Evolutionary conservation across 2,888 invertebrate species (phyloP).

Genomic region (Drosophila longiperda): DNA sequence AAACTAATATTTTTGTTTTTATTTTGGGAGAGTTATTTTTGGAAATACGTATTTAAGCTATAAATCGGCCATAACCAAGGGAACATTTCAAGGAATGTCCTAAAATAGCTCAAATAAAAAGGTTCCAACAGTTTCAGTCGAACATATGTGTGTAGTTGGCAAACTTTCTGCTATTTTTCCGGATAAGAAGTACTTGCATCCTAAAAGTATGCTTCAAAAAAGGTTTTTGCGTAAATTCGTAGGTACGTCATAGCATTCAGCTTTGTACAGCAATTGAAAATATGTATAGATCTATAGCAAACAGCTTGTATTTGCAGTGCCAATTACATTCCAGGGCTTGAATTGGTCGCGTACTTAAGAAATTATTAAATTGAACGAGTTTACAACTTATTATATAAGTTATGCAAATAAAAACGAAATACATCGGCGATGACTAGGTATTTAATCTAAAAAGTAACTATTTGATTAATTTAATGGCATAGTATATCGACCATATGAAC

Average conservation of each 20-base stretch:
- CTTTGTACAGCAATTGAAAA: not conserved
- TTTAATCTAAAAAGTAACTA: not conserved
- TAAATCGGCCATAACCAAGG: too few species aligned
- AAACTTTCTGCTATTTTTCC: not conserved
- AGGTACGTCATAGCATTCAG: not conserved
- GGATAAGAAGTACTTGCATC: not conserved
- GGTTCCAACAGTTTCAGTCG: too few species aligned
- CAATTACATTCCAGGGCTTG: not conserved
- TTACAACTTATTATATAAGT: not conserved
- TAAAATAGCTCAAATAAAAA: too few species aligned
- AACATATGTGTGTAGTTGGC: not conserved
- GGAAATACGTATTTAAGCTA: not conserved
- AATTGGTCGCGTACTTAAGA: not conserved
- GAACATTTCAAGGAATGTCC: too few species aligned
- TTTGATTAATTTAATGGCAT: not conserved
- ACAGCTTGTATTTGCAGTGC: not conserved
- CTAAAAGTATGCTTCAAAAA: not conserved
- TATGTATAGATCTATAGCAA: not conserved
- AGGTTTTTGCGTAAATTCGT: not conserved
- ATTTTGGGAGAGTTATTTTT: not conserved
- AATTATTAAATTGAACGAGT: not conserved
- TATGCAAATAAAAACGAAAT: not conserved
- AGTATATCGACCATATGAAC: not conserved
- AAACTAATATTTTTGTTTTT: slow-evolving; percentile 25
- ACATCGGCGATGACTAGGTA: not conserved